Base-by-base conservation (phyloP, 2,888 invertebrate species). In the Plebejus argus region DNA sequence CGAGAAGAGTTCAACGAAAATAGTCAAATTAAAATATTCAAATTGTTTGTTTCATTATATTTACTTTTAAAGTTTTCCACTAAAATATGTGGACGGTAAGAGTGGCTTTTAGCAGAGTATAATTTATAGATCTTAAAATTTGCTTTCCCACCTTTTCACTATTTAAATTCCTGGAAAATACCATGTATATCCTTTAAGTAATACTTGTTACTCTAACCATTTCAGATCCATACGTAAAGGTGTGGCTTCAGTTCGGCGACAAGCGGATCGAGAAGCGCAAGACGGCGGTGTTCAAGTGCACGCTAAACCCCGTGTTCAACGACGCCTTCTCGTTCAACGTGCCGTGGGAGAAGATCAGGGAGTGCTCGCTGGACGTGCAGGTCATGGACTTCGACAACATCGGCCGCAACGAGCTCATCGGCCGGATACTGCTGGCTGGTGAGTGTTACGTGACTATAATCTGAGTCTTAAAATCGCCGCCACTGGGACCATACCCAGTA, bases 351-450 rank as follows among this genome's bases (percentile, higher is more conserved):
- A 98, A 98, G 92, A 98, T 99, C 83, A 94, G 99, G 78, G 98
- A 99, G 89, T 98, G 99, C 86, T 98, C 98, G 75, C 95, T 99
- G 81, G 98, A 98, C 86, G 97, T 99, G 28, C 93, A 94, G 95
- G 98, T 99, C 79, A 99, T 99, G 99, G 99, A 99, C 93, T 99
- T 98, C 90, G 99, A 99, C 91, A 98, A 99, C 90, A 98, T 99
- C 83, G 99, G 99, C 76, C 95, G 98, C 82, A 98, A 98, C 88
- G 98, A 98, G 91, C 95, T 98, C 83, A 98, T 98, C 86, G 98
- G 98, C 18, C 96, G 98, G 88, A 98, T 99, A 93, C 96, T 98
- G 83, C 95, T 99, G 85, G 99, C 98, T 86, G 98, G 99, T 97
- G 89, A 94, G 94, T 82, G 18, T 20, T 7, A 18, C 4, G 4